Evolutionary conservation across 2,797 vertebrate genomes (phyloP).

Genomic region (Spea hammondii): DNA sequence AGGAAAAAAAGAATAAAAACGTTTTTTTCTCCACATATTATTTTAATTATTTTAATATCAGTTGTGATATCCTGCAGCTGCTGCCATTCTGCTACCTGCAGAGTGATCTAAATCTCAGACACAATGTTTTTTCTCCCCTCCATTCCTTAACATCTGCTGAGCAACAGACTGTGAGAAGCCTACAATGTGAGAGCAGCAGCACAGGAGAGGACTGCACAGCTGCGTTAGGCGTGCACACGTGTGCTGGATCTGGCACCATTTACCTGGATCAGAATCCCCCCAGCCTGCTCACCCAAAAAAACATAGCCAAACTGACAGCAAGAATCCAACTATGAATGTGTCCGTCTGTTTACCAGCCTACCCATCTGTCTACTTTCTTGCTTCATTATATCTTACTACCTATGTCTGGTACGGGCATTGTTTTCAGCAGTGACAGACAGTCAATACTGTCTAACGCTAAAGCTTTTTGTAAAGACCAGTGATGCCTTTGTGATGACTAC

Average conservation of each 20-base stretch:
- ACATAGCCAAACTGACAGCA: conserved; percentile 42
- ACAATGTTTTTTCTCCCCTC: conserved; percentile 33
- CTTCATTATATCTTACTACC: conserved; percentile 30
- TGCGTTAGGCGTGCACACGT: conserved; percentile 35
- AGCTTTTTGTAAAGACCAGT: no score
- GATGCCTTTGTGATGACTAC: no score
- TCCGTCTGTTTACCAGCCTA: conserved; percentile 41
- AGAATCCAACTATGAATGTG: conserved; percentile 38
- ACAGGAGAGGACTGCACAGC: conserved; percentile 34
- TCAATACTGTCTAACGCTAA: background rate
- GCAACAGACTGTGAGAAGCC: conserved; percentile 48
- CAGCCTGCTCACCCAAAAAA: conserved; percentile 32
- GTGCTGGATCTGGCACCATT: conserved; percentile 43
- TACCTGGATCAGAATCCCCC: conserved; percentile 38
- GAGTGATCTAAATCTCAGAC: conserved; percentile 50
- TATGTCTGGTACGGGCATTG: conserved; percentile 13
- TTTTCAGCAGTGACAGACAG: conserved; percentile 23
- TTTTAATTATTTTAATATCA: conserved; percentile 42
- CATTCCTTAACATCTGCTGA: conserved; percentile 47
- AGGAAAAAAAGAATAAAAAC: background rate
- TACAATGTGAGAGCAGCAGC: conserved; percentile 36
- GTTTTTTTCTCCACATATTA: conserved; percentile 17
- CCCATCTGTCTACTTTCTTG: conserved; percentile 41
- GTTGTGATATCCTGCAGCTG: conserved; percentile 47
- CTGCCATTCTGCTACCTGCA: conserved; percentile 43